Evolutionary conservation across 1,140 invertebrate genomes (phyloP), one percentile per base, ranked within the genome.

Genomic region (Campoletis sonorensis): DNA sequence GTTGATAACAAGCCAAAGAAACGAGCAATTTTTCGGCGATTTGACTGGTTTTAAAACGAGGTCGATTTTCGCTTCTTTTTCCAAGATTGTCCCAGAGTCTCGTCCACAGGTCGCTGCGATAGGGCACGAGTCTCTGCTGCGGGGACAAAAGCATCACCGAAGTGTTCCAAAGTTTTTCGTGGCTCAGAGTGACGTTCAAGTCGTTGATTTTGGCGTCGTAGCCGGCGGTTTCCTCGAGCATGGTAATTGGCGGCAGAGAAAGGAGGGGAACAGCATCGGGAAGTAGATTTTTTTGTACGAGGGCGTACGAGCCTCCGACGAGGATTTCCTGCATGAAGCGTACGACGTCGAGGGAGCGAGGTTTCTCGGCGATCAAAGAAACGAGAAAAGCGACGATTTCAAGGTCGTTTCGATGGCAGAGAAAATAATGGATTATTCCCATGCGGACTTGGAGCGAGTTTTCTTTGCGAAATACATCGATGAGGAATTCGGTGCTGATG

Each of bases 91-190:
- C 95, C 96, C 96, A 97, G 30, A 97, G 88, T 83, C 94, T 93
- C 10, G 96, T 97, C 96, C 96, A 97, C 68, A 96, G 94, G 87
- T 97, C 96, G 67, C 94, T 94, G 78, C 95, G 92, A 89, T 97
- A 97, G 71, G 96, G 96, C 37, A 95, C 93, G 26, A 97, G 92
- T 75, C 96, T 93, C 86, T 97, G 96, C 67, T 96, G 94, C 1
- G 96, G 96, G 0, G 96, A 96, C 30, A 97, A 91, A 23, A 97
- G 91, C 94, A 97, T 96, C 86, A 96, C 96, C 8, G 94, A 94
- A 23, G 95, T 96, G 84, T 96, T 96, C 93, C 95, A 96, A 30
- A 97, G 89, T 75, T 94, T 93, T 88, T 96, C 95, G 85, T 96
- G 94, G 81, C 92, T 93, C 68, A 94, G 87, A 4, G 91, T 93